Percentiles rank a stretch among this genome's conserved stretches.
phyloP scores from a whole-genome alignment of 2,797 vertebrate species.

The Lacerta agilis region DNA sequence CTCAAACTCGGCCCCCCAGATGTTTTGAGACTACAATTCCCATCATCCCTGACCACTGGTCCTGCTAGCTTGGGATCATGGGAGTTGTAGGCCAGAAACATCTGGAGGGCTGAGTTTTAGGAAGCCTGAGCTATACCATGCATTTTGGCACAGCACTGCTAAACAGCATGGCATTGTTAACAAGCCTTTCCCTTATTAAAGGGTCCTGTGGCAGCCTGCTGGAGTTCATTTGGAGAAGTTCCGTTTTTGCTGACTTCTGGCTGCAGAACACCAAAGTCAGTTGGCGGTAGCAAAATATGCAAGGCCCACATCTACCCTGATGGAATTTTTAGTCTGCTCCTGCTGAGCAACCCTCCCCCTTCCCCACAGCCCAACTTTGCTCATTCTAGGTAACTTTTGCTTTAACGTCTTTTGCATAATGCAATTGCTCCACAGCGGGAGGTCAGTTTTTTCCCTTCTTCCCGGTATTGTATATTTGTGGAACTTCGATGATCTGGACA shows the following conservation, averaged over 20 bases:
- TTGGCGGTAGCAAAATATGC: constrained; percentile 57
- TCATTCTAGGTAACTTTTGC: constrained; percentile 52
- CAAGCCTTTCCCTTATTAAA: constrained; percentile 53
- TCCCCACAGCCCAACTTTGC: constrained; percentile 45
- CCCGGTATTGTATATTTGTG: constrained; percentile 41
- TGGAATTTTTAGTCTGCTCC: constrained; percentile 55
- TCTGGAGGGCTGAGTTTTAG: no score
- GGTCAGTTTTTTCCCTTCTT: constrained; percentile 4
- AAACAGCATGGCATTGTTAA: constrained; percentile 64
- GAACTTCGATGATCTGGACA: constrained; percentile 52
- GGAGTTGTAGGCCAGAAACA: no score
- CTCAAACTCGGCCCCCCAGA: no score
- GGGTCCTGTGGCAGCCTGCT: constrained; percentile 47
- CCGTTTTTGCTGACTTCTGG: constrained; percentile 71
- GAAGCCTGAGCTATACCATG: constrained; percentile 47
- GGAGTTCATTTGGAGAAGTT: constrained; percentile 56
- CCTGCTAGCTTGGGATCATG: no score
- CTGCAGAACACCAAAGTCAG: constrained; percentile 56
- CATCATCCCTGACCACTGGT: no score
- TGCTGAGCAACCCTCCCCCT: constrained; percentile 49
- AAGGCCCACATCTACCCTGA: constrained; percentile 53
- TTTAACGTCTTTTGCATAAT: constrained; percentile 47
- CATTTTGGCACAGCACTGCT: constrained; percentile 61
- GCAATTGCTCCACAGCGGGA: constrained; percentile 53
- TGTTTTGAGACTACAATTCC: no score